Conservation (phyloP, 2,113 vertebrate species). For the Dendropsophus ebraccatus region DNA sequence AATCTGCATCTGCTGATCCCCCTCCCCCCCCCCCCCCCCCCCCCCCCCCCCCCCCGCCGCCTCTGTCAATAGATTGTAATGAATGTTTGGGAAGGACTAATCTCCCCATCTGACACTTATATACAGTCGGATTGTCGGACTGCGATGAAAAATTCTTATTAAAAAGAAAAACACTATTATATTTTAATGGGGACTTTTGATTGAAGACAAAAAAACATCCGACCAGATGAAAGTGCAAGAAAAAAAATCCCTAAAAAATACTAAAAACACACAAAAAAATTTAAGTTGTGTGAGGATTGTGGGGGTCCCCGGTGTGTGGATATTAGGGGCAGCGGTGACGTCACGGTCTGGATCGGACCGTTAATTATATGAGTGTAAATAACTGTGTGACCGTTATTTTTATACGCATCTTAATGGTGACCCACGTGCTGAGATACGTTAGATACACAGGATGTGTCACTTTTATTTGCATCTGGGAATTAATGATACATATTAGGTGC, state of each 20-base stretch:
- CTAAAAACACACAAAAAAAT: no score
- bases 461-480: background rate
- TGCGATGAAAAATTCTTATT: conserved; percentile 16
- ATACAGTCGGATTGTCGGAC: conserved; percentile 34
- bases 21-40: conserved; percentile 20
- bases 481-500: background rate
- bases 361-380: no score
- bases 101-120: conserved; percentile 44
- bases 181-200: background rate
- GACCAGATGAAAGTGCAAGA: no score
- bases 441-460: background rate
- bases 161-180: conserved; percentile 24
- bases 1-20: conserved; percentile 38
- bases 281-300: no score
- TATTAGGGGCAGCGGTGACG: no score
- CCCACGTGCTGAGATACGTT: background rate
- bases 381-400: no score
- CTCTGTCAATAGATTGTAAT: conserved; percentile 43
- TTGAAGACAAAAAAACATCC: background rate
- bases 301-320: no score
- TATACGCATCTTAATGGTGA: background rate
- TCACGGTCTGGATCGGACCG: no score
- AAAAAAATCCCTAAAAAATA: no score
- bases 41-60: conserved; percentile 21
- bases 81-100: conserved; percentile 19